Evolutionary conservation across 2,888 invertebrate genomes (phyloP).

Genomic region (Tinea trinotella): DNA sequence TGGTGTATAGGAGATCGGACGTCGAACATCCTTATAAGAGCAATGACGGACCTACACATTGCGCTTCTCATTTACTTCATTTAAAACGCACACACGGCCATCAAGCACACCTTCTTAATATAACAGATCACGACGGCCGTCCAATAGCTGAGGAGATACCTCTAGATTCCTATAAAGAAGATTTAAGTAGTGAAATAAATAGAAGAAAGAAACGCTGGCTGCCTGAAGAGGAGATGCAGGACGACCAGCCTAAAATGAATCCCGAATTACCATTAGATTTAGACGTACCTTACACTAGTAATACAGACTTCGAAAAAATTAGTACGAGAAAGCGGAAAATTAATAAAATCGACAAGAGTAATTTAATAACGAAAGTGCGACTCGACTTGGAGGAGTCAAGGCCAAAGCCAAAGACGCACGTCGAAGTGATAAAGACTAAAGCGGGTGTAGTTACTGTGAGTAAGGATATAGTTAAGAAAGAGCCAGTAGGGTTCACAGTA

Average conservation of each 20-base stretch:
- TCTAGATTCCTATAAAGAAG: conserved; percentile 39
- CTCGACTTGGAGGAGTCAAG: conserved; percentile 66
- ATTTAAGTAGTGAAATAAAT: conserved; percentile 48
- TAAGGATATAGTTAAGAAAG: conserved; percentile 75
- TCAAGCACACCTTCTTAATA: conserved; percentile 53
- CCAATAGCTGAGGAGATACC: background rate
- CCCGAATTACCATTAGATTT: conserved; percentile 77
- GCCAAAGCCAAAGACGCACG: conserved; percentile 78
- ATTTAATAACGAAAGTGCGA: conserved; percentile 67
- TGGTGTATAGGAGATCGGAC: conserved; percentile 87
- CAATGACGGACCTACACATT: conserved; percentile 45
- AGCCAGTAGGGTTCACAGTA: conserved; percentile 62
- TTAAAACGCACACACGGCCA: conserved; percentile 49
- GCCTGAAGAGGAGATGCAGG: conserved; percentile 75
- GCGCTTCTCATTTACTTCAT: conserved; percentile 76
- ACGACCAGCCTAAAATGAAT: conserved; percentile 73
- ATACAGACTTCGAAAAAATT: conserved; percentile 67
- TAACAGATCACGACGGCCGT: conserved; percentile 38
- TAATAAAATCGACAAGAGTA: conserved; percentile 66
- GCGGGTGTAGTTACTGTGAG: conserved; percentile 76
- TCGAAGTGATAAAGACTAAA: conserved; percentile 77
- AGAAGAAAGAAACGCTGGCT: conserved; percentile 76
- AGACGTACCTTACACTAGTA: conserved; percentile 77
- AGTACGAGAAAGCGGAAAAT: conserved; percentile 60
- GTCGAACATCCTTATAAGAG: conserved; percentile 70